Percentiles rank a stretch among this genome's conserved stretches.
phyloP scores from a whole-genome alignment of 2,888 invertebrate genomes.

The Gortyna flavago region DNA sequence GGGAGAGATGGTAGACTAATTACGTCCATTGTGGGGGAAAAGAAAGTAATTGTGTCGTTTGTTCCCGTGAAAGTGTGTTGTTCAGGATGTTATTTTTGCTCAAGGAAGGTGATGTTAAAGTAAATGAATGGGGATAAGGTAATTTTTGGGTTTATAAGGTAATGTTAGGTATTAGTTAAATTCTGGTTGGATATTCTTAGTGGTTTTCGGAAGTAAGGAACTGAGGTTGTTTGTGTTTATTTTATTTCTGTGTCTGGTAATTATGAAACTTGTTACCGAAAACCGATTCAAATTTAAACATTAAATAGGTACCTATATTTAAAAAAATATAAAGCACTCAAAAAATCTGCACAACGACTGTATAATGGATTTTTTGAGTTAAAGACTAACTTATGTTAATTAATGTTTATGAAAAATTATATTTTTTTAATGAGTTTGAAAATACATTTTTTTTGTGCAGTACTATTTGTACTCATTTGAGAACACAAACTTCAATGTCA shows the following conservation, averaged over 20 bases:
- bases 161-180: slow-evolving; percentile 3
- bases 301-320: not conserved
- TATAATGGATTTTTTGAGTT: too few relatives aligned
- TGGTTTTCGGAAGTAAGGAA: not conserved
- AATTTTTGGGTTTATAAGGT: slow-evolving; percentile 23
- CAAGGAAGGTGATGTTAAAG: slow-evolving; percentile 29
- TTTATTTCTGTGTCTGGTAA: not conserved
- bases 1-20: slow-evolving; percentile 38
- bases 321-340: not conserved
- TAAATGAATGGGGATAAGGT: slow-evolving; percentile 20
- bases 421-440: not conserved
- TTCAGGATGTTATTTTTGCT: slow-evolving; percentile 37
- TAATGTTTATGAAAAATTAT: too few relatives aligned
- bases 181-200: not conserved
- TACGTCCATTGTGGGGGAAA: slow-evolving; percentile 52
- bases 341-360: not conserved
- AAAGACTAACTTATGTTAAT: too few relatives aligned
- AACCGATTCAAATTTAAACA: not conserved
- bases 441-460: not conserved
- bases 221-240: not conserved
- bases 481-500: not conserved
- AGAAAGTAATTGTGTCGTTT: slow-evolving; percentile 59
- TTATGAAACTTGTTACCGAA: not conserved
- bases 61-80: slow-evolving; percentile 52
- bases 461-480: not conserved